phyloP scores from a whole-genome alignment of 2,113 vertebrate genomes.

The Xiphias gladius region DNA sequence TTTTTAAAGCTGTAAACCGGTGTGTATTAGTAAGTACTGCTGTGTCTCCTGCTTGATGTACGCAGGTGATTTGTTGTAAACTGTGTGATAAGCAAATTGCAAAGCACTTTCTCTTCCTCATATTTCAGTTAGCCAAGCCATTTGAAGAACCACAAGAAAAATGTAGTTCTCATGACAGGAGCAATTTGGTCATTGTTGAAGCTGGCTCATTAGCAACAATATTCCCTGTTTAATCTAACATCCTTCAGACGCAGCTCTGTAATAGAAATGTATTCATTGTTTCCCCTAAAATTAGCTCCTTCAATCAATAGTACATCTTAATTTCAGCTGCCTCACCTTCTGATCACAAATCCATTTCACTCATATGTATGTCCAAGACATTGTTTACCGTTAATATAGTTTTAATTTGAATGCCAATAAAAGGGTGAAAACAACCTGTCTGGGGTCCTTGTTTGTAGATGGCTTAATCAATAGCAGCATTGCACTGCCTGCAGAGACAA shows the following conservation, averaged over 20 bases:
- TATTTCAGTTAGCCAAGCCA: slow-evolving; percentile 38
- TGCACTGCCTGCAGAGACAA: slow-evolving; percentile 56
- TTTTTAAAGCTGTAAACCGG: slow-evolving; percentile 10
- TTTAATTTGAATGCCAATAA: slow-evolving; percentile 58
- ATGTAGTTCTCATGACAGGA: slow-evolving; percentile 36
- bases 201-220: slow-evolving; percentile 54
- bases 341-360: neutral
- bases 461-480: slow-evolving; percentile 51
- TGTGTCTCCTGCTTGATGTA: neutral
- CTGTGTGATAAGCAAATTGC: slow-evolving; percentile 40
- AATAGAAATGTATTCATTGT: slow-evolving; percentile 48
- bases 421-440: neutral
- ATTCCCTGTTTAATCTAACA: slow-evolving; percentile 29
- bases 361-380: slow-evolving; percentile 20
- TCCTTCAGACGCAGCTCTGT: slow-evolving; percentile 36
- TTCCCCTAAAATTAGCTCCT: slow-evolving; percentile 46
- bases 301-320: slow-evolving; percentile 45
- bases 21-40: neutral
- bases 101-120: slow-evolving; percentile 22
- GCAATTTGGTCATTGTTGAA: slow-evolving; percentile 47
- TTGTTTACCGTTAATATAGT: slow-evolving; percentile 46
- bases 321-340: slow-evolving; percentile 25
- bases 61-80: slow-evolving; percentile 25
- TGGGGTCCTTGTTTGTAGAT: slow-evolving; percentile 24
- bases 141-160: slow-evolving; percentile 39